Evolutionary conservation across 2,797 vertebrate species (phyloP).

Genomic region (Paratrypauchen microcephalus): DNA sequence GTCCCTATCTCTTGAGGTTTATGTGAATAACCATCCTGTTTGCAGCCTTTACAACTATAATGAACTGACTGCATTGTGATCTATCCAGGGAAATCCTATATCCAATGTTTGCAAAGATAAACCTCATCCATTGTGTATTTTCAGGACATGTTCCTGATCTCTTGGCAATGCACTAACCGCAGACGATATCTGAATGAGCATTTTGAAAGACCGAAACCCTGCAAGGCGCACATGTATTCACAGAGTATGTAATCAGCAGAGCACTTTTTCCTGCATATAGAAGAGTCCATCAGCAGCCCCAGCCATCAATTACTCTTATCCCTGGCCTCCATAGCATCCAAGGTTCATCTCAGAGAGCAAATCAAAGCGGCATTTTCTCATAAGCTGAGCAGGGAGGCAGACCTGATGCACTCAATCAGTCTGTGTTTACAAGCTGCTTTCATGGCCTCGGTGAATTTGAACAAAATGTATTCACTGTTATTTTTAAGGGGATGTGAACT

Average conservation of each 20-base stretch:
- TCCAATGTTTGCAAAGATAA: constrained; percentile 9
- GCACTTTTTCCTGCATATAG: constrained; percentile 2
- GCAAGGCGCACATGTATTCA: constrained; percentile 14
- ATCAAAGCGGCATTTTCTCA: constrained; percentile 21
- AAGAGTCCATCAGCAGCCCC: constrained; percentile 9
- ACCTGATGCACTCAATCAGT: constrained; percentile 8
- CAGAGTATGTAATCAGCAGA: constrained; percentile 10
- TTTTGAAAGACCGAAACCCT: not conserved
- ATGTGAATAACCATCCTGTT: constrained; percentile 14
- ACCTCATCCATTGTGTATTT: constrained; percentile 12
- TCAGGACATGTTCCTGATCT: constrained; percentile 18
- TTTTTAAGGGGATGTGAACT: constrained; percentile 22
- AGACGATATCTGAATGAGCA: constrained; percentile 20
- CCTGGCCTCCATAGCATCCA: constrained; percentile 2
- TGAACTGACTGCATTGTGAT: constrained; percentile 26
- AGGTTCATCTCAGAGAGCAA: constrained; percentile 9
- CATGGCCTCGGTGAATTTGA: constrained; percentile 12
- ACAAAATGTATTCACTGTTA: constrained; percentile 22
- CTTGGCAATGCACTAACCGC: not conserved
- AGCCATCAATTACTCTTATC: constrained; percentile 19
- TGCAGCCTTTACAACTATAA: constrained; percentile 23
- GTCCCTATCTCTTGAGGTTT: constrained; percentile 47
- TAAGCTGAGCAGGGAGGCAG: constrained; percentile 15
- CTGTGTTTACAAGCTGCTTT: constrained; percentile 29
- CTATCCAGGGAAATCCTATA: constrained; percentile 13